Conservation (phyloP, 2,113 vertebrate species). For the Catharus bicknelli region DNA sequence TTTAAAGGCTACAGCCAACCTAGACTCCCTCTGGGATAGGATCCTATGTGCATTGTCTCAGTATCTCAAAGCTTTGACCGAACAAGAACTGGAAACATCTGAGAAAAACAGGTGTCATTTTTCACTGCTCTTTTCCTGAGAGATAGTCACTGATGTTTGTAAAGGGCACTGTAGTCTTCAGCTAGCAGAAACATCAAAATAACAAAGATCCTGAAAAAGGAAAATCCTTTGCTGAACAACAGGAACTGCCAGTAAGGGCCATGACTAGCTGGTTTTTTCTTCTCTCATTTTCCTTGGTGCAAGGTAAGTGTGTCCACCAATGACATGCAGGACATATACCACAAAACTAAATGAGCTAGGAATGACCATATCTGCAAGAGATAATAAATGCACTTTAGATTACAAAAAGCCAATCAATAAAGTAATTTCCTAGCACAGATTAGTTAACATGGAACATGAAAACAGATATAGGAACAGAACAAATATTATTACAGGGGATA, state of each 20-base stretch:
- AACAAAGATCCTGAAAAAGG: neutral
- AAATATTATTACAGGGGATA: slow-evolving; percentile 5
- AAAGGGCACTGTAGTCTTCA: neutral
- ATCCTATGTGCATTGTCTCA: neutral
- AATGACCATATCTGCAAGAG: neutral
- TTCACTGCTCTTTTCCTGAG: slow-evolving; percentile 2
- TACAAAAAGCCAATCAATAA: slow-evolving; percentile 46
- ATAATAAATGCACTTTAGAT: neutral
- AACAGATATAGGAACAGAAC: neutral
- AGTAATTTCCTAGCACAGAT: slow-evolving; percentile 32
- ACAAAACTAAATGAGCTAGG: neutral
- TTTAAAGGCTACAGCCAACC: neutral
- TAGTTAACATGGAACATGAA: slow-evolving; percentile 1
- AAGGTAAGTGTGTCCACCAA: neutral
- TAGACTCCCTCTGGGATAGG: neutral
- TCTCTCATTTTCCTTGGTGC: neutral
- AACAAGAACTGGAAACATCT: slow-evolving; percentile 13
- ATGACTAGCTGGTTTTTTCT: neutral
- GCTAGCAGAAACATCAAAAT: neutral
- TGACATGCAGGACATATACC: neutral
- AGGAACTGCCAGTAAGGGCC: neutral
- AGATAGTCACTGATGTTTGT: neutral
- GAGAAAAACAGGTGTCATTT: slow-evolving; percentile 1
- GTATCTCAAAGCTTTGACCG: neutral
- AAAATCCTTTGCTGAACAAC: neutral